These are phyloP conservation scores for Zaprionus gabonicus DNA, from an alignment of 1,140 invertebrate species.

Conservation along the genomic window DNA sequence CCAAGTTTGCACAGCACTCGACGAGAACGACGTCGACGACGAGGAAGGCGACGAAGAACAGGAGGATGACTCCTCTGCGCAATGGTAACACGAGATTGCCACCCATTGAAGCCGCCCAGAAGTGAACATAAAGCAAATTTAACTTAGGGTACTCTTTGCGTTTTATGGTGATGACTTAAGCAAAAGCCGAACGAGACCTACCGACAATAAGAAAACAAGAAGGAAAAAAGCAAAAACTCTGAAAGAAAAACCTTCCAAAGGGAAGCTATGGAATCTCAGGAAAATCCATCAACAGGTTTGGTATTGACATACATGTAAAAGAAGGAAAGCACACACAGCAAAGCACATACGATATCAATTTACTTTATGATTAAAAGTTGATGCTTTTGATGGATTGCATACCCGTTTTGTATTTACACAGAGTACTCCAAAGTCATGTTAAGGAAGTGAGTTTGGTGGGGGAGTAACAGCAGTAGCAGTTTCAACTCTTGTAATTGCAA, in stretches of 20 bases:
- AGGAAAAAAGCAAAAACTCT: constrained; percentile 4
- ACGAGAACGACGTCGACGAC: constrained; percentile 17
- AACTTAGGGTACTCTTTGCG: constrained; percentile 65
- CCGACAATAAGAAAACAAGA: constrained; percentile 4
- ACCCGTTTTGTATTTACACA: constrained; percentile 11
- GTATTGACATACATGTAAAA: constrained; percentile 70
- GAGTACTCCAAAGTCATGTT: constrained; percentile 18
- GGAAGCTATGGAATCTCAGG: constrained; percentile 52
- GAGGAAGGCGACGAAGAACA: neutral
- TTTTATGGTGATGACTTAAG: constrained; percentile 62
- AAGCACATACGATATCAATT: constrained; percentile 43
- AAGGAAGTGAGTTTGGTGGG: neutral
- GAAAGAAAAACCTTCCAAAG: constrained; percentile 22
- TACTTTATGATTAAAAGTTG: constrained; percentile 52
- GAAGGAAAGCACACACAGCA: constrained; percentile 37
- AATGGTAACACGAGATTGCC: constrained; percentile 43
- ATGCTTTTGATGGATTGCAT: constrained; percentile 49
- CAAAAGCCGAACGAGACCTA: constrained; percentile 9
- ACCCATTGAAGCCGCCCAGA: neutral
- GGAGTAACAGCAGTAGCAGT: neutral
- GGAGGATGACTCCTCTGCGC: neutral
- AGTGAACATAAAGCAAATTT: constrained; percentile 56
- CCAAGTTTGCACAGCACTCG: constrained; percentile 66
- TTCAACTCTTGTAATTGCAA: neutral
- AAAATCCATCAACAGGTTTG: constrained; percentile 70